These are phyloP conservation scores for Chaetodon trifascialis DNA, from an alignment of 2,113 vertebrate species.

Conservation along the genomic window DNA sequence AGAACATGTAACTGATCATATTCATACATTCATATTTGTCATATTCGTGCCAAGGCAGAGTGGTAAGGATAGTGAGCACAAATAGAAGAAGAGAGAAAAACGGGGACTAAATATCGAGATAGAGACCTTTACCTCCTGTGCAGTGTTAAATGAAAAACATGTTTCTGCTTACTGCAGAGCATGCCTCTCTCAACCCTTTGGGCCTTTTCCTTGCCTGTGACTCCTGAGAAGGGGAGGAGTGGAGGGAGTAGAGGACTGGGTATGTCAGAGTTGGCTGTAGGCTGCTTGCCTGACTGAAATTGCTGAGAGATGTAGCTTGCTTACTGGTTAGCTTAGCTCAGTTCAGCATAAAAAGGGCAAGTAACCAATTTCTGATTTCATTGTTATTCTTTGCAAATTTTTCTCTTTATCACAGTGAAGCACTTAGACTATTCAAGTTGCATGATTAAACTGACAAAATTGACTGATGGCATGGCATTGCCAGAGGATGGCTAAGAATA, in stretches of 20 bases:
- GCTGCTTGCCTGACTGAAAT: constrained; percentile 41
- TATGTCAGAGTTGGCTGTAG: constrained; percentile 56
- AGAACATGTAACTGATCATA: constrained; percentile 30
- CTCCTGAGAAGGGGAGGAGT: constrained; percentile 33
- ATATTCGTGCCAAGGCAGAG: constrained; percentile 15
- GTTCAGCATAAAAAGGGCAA: not conserved
- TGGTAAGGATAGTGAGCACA: constrained; percentile 2
- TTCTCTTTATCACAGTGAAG: not conserved
- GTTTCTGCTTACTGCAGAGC: constrained; percentile 53
- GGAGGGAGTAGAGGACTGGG: constrained; percentile 17
- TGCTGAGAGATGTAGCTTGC: constrained; percentile 22
- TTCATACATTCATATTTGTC: not conserved
- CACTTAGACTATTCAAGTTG: constrained; percentile 17
- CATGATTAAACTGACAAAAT: constrained; percentile 19
- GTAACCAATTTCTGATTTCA: not conserved
- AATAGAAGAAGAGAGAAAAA: constrained; percentile 4
- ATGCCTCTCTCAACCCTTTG: constrained; percentile 31
- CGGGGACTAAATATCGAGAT: constrained; percentile 17
- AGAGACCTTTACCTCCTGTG: constrained; percentile 55
- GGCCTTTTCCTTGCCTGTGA: constrained; percentile 48
- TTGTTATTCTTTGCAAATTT: not conserved
- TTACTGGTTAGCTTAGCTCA: constrained; percentile 29
- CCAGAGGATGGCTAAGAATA: constrained; percentile 1
- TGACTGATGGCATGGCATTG: not conserved
- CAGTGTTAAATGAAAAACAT: constrained; percentile 71